Evolutionary conservation across 2,888 invertebrate genomes (phyloP).

Genomic region (Meganola albula): DNA sequence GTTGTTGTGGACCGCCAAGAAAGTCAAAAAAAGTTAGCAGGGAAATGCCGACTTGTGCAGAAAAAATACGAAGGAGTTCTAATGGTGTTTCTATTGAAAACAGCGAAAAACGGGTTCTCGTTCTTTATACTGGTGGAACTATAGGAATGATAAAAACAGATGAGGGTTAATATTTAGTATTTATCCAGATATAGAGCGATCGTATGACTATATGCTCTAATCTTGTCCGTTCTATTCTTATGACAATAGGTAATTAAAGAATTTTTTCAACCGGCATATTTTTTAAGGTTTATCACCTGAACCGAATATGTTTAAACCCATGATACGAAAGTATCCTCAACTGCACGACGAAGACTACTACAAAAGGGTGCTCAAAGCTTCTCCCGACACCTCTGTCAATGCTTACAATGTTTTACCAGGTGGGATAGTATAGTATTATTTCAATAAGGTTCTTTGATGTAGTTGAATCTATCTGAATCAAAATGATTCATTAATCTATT

Average conservation of each 20-base stretch:
- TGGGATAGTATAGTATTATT: no score
- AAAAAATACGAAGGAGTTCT: no score
- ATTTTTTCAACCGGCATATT: no score
- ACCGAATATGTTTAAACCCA: conserved; percentile 82
- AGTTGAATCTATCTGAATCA: no score
- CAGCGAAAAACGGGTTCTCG: conserved; percentile 83
- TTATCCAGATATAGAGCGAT: not conserved
- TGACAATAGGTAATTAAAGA: no score
- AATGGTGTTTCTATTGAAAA: no score
- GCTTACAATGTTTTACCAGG: conserved; percentile 79
- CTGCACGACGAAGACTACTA: conserved; percentile 89
- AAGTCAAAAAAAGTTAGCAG: no score
- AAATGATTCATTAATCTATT: no score
- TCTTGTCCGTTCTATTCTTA: no score
- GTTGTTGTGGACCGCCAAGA: no score
- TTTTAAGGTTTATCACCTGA: conserved; percentile 84
- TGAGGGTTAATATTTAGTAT: conserved; percentile 81
- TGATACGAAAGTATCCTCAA: conserved; percentile 86
- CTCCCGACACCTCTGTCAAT: conserved; percentile 37
- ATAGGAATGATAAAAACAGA: conserved; percentile 94
- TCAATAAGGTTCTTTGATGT: no score
- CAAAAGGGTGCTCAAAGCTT: conserved; percentile 71
- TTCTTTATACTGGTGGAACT: conserved; percentile 97
- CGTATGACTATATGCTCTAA: not conserved
- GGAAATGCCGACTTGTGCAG: no score